Percentiles rank a stretch among this genome's conserved stretches.
Evolutionary conservation across 2,888 invertebrate species (phyloP).

Genomic region (Eubasilissa splendida): DNA sequence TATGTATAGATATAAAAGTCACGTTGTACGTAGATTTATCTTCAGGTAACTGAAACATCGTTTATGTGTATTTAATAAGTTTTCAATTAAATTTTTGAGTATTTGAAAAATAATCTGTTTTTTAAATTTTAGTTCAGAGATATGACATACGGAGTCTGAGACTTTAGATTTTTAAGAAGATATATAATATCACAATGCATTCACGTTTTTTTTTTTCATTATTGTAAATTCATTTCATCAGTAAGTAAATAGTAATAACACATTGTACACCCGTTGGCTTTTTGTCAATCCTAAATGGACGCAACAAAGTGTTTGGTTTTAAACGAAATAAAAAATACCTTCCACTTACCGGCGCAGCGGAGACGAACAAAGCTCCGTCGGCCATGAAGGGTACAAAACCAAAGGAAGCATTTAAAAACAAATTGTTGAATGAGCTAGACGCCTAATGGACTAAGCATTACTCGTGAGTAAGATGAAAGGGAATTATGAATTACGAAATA

Average conservation of each 20-base stretch:
- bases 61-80: no score
- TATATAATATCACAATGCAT: neutral
- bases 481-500: no score
- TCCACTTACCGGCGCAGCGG: slow-evolving; percentile 36
- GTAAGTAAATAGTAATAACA: neutral
- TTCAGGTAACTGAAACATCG: no score
- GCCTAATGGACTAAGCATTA: slow-evolving; percentile 39
- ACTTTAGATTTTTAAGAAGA: no score
- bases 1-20: no score
- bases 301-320: slow-evolving; percentile 49
- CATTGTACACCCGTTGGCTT: slow-evolving; percentile 6
- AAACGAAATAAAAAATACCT: slow-evolving; percentile 39
- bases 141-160: no score
- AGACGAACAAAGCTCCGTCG: slow-evolving; percentile 41
- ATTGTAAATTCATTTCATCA: neutral
- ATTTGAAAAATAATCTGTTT: no score
- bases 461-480: no score
- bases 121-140: no score
- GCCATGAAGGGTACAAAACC: slow-evolving; percentile 30
- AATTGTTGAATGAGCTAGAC: slow-evolving; percentile 51
- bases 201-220: neutral
- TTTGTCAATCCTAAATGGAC: slow-evolving; percentile 46
- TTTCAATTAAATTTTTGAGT: no score
- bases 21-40: no score
- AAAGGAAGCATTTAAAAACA: slow-evolving; percentile 50